These are phyloP conservation scores for Acleris laterana DNA, from an alignment of 2,888 invertebrate genomes.

Conservation along the genomic window DNA sequence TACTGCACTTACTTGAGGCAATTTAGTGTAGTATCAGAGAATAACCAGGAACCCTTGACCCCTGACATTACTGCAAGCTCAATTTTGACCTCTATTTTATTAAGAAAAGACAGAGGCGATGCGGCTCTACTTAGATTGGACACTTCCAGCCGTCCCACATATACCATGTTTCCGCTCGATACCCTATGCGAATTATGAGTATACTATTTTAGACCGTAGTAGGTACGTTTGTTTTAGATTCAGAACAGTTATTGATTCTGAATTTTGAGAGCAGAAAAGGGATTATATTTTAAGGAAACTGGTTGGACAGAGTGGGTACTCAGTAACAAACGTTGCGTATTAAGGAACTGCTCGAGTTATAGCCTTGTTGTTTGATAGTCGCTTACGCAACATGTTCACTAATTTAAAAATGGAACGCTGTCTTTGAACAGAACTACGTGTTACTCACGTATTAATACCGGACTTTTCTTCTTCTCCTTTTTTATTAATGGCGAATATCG, in stretches of 20 bases:
- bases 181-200: slow-evolving; percentile 58
- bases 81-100: slow-evolving; percentile 42
- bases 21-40: slow-evolving; percentile 70
- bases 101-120: slow-evolving; percentile 49
- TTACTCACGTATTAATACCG: too few relatives aligned
- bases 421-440: too few relatives aligned
- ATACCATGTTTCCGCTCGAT: slow-evolving; percentile 74
- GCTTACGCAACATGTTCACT: neutral
- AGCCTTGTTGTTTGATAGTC: neutral
- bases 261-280: slow-evolving; percentile 41
- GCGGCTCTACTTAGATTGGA: slow-evolving; percentile 61
- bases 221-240: slow-evolving; percentile 43
- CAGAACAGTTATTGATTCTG: slow-evolving; percentile 39
- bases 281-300: slow-evolving; percentile 51
- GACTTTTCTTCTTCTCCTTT: too few relatives aligned
- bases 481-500: too few relatives aligned
- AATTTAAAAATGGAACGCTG: too few relatives aligned
- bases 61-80: slow-evolving; percentile 50
- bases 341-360: neutral
- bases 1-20: slow-evolving; percentile 74
- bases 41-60: slow-evolving; percentile 62
- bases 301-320: slow-evolving; percentile 7
- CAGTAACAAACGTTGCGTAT: neutral
- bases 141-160: slow-evolving; percentile 64
- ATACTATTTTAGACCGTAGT: slow-evolving; percentile 58